phyloP scores from a whole-genome alignment of 1,140 invertebrate species.

The Elysia chlorotica region DNA sequence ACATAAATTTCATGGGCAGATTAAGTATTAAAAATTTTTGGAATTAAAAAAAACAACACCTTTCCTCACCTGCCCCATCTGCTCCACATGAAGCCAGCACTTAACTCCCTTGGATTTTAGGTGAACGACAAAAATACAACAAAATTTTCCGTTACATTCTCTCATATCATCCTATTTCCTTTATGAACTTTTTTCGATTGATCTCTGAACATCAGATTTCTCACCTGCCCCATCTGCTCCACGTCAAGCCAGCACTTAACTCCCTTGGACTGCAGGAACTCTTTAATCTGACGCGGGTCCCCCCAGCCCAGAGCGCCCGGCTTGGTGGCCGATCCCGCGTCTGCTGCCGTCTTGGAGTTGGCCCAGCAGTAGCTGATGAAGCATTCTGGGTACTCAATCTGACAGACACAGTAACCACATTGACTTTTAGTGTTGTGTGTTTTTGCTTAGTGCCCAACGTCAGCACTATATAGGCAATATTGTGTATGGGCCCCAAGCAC shows the following conservation, averaged over 20 bases:
- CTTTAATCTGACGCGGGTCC: constrained; percentile 54
- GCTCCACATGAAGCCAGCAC: constrained; percentile 39
- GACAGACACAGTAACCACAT: too few species aligned
- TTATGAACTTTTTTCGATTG: too few species aligned
- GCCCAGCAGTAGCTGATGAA: constrained; percentile 61
- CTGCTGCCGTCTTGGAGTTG: constrained; percentile 53
- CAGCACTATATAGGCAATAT: not conserved
- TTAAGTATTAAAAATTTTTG: too few species aligned
- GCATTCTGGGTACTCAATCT: constrained; percentile 35
- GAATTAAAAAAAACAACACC: not conserved
- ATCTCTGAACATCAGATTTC: too few species aligned
- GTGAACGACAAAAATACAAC: too few species aligned
- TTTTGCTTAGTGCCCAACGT: not conserved
- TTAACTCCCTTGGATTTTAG: constrained; percentile 45
- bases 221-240: constrained; percentile 50
- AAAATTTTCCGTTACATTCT: too few species aligned
- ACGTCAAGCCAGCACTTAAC: constrained; percentile 57
- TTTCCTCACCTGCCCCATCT: constrained; percentile 30
- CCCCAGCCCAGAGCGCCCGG: constrained; percentile 44
- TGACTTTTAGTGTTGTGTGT: not conserved
- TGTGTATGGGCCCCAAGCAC: too few species aligned
- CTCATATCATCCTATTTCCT: too few species aligned
- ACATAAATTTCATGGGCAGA: too few species aligned
- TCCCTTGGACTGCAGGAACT: constrained; percentile 45
- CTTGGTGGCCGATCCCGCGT: constrained; percentile 29